phyloP scores from a whole-genome alignment of 2,888 invertebrate species.

The Dasysyrphus albostriatus region DNA sequence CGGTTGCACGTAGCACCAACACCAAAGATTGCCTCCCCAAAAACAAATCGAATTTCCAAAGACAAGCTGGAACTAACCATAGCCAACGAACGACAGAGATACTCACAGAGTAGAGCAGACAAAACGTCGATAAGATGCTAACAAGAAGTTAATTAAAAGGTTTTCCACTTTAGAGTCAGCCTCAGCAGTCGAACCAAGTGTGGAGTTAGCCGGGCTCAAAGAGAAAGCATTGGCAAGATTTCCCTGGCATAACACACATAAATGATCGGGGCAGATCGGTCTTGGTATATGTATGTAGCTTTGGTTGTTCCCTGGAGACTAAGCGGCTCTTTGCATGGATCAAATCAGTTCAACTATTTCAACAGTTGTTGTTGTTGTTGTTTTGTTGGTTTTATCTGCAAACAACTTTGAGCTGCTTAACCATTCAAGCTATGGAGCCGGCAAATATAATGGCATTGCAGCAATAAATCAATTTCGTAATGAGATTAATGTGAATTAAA shows the following conservation, averaged over 20 bases:
- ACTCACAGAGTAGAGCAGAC: constrained; percentile 28
- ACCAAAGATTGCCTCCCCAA: constrained; percentile 48
- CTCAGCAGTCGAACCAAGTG: neutral
- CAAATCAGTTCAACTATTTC: constrained; percentile 58
- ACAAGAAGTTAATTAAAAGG: constrained; percentile 76
- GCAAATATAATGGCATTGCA: constrained; percentile 63
- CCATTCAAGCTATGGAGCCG: constrained; percentile 58
- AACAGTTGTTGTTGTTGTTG: constrained; percentile 16
- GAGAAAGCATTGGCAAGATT: constrained; percentile 66
- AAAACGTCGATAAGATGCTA: constrained; percentile 69
- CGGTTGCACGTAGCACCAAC: constrained; percentile 40
- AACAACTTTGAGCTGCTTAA: constrained; percentile 37
- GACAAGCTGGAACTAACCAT: constrained; percentile 2
- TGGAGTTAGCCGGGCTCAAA: constrained; percentile 32
- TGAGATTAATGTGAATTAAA: constrained; percentile 74
- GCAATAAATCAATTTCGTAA: constrained; percentile 76
- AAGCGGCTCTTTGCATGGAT: constrained; percentile 64
- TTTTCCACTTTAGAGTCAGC: constrained; percentile 56
- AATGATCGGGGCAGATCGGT: constrained; percentile 2
- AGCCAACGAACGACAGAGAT: constrained; percentile 24
- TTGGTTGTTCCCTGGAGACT: constrained; percentile 45
- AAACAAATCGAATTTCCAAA: constrained; percentile 52
- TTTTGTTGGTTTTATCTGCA: constrained; percentile 21
- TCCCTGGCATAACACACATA: constrained; percentile 41
- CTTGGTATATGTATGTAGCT: neutral